Evolutionary conservation across 1,140 invertebrate species (phyloP), one percentile per base, ranked within the genome.

Genomic region (Bradynema listronoti): DNA sequence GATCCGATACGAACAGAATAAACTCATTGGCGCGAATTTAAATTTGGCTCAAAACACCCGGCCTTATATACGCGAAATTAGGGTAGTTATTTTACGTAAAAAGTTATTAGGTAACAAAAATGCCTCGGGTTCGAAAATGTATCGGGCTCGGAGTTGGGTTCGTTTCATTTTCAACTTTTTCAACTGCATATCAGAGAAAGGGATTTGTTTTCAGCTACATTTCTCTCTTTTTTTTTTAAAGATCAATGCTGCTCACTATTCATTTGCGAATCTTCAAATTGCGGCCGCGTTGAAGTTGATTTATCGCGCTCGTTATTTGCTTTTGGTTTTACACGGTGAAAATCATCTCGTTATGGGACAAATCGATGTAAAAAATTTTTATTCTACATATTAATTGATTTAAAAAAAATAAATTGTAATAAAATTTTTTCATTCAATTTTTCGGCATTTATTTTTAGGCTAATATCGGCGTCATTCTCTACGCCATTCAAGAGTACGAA

Each of bases 391-490:
- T n/a, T 39, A 14, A 39, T 14, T 39, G 36, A 19, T 19, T 39
- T 19, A 14, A 39, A 14, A 39, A 19, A 19, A n/a, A n/a, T n/a
- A n/a, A n/a, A n/a, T n/a, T n/a, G n/a, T 63, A 34, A 16, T n/a
- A 54, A 14, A 47, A 22, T 19, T 30, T 58, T 22, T 16, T 29
- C 0, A 22, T 4, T 14, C 4, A 9, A 16, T 39, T 66, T 29
- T 34, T 9, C 14, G 32, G n/a, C 4, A 24, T 41, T n/a, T n/a
- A n/a, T n/a, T 39, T 39, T n/a, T 11, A 63, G 61, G 62, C 62
- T 1, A 64, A 64, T 36, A 66, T 64, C 34, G 62, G 63, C 22
- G 43, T 64, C 27, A 58, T 66, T 29, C 33, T 66, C 25, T 64
- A 65, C 39, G 22, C 39, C 1, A 30, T 58, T 6, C 50, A 54